Evolutionary conservation across 2,113 vertebrate genomes (phyloP).

Genomic region (Gallinago media): DNA sequence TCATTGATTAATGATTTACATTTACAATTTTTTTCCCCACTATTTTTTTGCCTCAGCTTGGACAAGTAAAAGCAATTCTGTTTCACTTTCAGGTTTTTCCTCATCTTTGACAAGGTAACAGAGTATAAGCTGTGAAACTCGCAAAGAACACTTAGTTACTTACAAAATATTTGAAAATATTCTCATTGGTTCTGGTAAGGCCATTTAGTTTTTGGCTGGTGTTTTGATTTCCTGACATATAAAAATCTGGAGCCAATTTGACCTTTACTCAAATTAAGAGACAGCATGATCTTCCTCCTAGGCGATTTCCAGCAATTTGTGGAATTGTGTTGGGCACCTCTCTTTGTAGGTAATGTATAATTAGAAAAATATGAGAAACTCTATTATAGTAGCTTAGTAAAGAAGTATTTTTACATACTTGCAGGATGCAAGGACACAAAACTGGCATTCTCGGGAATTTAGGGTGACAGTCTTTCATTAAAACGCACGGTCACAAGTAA

Average conservation of each 20-base stretch:
- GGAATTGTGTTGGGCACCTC: slow-evolving; percentile 44
- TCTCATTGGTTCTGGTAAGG: neutral
- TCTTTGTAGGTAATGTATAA: slow-evolving; percentile 52
- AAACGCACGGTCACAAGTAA: neutral
- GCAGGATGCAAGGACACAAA: slow-evolving; percentile 66
- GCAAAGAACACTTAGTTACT: neutral
- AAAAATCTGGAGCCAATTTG: neutral
- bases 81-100: neutral
- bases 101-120: neutral
- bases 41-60: neutral
- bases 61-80: neutral
- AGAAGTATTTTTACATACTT: slow-evolving; percentile 68
- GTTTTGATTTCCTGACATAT: neutral
- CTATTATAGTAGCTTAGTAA: slow-evolving; percentile 68
- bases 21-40: neutral
- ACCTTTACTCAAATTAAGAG: neutral
- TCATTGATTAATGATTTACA: neutral
- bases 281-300: neutral
- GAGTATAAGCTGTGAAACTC: neutral
- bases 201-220: neutral
- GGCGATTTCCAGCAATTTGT: neutral
- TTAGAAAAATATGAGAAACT: slow-evolving; percentile 66
- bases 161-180: neutral
- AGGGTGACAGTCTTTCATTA: slow-evolving; percentile 47
- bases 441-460: slow-evolving; percentile 71